Base-by-base conservation (phyloP, 2,888 invertebrate species). In the Trisateles emortualis region DNA sequence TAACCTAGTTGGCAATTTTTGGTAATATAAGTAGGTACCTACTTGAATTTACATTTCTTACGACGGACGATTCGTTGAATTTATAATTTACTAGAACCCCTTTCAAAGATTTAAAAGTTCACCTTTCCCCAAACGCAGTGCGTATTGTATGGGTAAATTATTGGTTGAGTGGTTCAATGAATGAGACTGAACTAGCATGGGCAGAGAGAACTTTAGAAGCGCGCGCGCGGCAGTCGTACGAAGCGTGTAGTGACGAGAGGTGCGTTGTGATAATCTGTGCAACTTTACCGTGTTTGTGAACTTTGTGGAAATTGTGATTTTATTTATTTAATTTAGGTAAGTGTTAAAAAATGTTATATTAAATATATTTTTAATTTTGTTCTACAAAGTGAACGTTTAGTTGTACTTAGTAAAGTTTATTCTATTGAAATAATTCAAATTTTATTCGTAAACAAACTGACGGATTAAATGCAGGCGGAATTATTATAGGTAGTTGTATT, bases 211-310 rank as follows among this genome's bases (percentile, higher is more conserved):
- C 6, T 8, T 16, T 8, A 35, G 35, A 16, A 35, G 51, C 56
- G 72, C 55, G 54, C 69, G 54, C 46, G 48, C 57, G 44, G 43
- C 42, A 49, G 58, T 52, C 42, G 66, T 43, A 55, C 16, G 33
- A 30, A 38, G 52, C 54, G 39, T 40, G 10, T 43, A 26, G 56
- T 53, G 58, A 17, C 17, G 40, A 53, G 36, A 52, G 45, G 61
- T 56, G 57, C 55, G 44, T 51, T 40, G 66, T 66, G 64, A 47
- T 45, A 47, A 42, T 55, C 46, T 49, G 52, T 57, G 44, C 52
- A 61, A 68, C 61, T 57, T 61, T 57, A 54, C 66, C 70, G 70
- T 71, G 70, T 59, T 52, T 58, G 45, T 58, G 49, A 39, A 52
- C 48, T 24, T 24, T 19, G 35, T 52, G 40, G 9, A 16, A 41